A percentile compares a stretch with the other conserved stretches of the same genome.
phyloP scores from a whole-genome alignment of 2,113 vertebrate genomes.

The Procavia capensis region DNA sequence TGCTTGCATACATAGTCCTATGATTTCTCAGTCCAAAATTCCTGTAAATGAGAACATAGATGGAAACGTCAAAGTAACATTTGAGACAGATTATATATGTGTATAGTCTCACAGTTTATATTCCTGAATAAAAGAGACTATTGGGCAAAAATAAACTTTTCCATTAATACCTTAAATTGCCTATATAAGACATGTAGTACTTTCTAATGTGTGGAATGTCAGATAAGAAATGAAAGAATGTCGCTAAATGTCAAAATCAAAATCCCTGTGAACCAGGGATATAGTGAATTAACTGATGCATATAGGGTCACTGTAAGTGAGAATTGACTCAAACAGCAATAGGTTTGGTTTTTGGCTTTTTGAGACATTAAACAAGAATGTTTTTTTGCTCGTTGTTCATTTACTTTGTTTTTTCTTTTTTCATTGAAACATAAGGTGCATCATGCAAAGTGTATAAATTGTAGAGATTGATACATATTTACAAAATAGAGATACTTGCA shows the following conservation, averaged over 20 bases:
- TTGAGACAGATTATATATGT: background rate
- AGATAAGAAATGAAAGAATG: background rate
- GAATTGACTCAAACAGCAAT: too few relatives aligned
- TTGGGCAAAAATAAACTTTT: background rate
- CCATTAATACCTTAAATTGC: background rate
- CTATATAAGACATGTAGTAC: background rate
- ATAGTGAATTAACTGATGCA: background rate
- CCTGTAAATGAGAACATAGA: background rate
- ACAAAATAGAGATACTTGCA: background rate
- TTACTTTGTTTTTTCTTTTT: background rate
- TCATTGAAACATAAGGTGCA: background rate
- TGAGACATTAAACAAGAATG: background rate
- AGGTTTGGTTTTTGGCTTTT: too few relatives aligned
- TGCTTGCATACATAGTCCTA: background rate
- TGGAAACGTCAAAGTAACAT: background rate
- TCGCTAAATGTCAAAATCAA: background rate
- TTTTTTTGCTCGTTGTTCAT: background rate
- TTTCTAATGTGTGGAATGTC: background rate
- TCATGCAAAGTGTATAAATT: background rate
- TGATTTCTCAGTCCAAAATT: conserved; percentile 32
- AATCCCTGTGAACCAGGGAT: fast-evolving
- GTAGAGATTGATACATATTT: background rate
- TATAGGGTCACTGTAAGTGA: too few relatives aligned
- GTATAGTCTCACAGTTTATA: background rate
- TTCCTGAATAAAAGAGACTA: background rate